Percentiles rank a stretch among this genome's conserved stretches.
Evolutionary conservation across 1,140 invertebrate genomes (phyloP).

Genomic region (Ostrea edulis): DNA sequence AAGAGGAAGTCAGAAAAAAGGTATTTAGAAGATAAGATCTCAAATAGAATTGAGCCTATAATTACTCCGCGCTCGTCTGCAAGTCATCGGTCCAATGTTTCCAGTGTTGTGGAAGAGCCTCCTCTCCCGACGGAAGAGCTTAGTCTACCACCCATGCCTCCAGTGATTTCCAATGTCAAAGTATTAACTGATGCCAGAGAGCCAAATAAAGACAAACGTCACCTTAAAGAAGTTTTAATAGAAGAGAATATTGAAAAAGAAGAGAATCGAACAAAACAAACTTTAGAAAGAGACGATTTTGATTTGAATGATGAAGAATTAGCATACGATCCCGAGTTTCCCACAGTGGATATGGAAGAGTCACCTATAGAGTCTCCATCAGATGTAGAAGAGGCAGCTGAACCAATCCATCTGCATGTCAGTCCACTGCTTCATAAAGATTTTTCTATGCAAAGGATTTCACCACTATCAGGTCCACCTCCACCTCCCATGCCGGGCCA

Average conservation of each 20-base stretch:
- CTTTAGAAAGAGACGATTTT: background rate
- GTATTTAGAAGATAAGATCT: background rate
- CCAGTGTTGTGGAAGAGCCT: background rate
- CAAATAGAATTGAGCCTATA: conserved; percentile 12
- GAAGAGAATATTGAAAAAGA: background rate
- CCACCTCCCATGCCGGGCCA: conserved; percentile 43
- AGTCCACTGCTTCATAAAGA: conserved; percentile 26
- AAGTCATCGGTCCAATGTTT: background rate
- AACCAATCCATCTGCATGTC: background rate
- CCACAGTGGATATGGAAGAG: conserved; percentile 55
- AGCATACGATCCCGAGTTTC: conserved; percentile 58
- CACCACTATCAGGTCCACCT: conserved; percentile 40
- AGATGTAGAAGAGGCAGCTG: conserved; percentile 13
- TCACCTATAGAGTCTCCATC: conserved; percentile 40
- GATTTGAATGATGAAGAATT: background rate
- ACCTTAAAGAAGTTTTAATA: background rate
- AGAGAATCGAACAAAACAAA: background rate
- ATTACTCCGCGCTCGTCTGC: background rate
- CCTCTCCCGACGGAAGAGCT: background rate
- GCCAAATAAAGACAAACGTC: background rate
- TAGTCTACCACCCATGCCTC: background rate
- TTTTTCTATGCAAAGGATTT: conserved; percentile 44
- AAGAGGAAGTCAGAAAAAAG: background rate
- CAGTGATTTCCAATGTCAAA: conserved; percentile 13
- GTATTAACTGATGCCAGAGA: background rate